Base-by-base conservation (phyloP, 2,113 vertebrate genomes). In the Chlamydotis undulata region DNA sequence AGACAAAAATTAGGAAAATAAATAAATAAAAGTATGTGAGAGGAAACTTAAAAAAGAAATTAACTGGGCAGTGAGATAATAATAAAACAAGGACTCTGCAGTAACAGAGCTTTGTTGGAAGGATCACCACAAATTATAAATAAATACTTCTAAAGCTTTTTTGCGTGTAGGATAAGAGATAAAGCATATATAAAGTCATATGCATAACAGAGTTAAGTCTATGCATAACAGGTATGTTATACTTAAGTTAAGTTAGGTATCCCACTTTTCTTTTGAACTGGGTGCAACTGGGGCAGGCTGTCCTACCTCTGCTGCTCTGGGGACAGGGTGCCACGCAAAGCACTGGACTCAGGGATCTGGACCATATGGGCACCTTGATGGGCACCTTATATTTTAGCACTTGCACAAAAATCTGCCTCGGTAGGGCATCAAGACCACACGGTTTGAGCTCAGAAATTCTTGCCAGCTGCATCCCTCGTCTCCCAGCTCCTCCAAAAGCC, bases 261-360 rank as follows among this genome's bases (percentile, higher is more conserved):
- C 52, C 37, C 26, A 19, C 29, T 77, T 68, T 56, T 19, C 35
- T 47, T 77, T 65, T 28, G 55, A 77, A 12, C 55, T 39, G 68
- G 56, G 35, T 50, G 10, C n/a, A 70, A 2, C 29, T 28, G 71
- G 83, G 29, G 8, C 71, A 50, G 71, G 47, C 68, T 77, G 63
- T 80, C 76, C 69, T 26, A 3, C 61, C 43, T 28, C 22, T 33
- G 52, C 37, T 41, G 70, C 79, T 85, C 83, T 5, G 86, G 47
- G 49, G 28, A 65, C 43, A 26, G 19, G 49, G 14, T 33, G 12
- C 17, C 13, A 25, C 0, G 0, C 50, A 10, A 16, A 39, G 37
- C 7, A 6, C 10, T 24, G 67, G 12, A 2, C 59, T 39, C 1
- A 1, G 35, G 56, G 17, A 8, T 18, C 8, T 15, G 43, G 18